Base-by-base conservation (phyloP, 2,797 vertebrate genomes). In the Rhodeus uyekii region DNA sequence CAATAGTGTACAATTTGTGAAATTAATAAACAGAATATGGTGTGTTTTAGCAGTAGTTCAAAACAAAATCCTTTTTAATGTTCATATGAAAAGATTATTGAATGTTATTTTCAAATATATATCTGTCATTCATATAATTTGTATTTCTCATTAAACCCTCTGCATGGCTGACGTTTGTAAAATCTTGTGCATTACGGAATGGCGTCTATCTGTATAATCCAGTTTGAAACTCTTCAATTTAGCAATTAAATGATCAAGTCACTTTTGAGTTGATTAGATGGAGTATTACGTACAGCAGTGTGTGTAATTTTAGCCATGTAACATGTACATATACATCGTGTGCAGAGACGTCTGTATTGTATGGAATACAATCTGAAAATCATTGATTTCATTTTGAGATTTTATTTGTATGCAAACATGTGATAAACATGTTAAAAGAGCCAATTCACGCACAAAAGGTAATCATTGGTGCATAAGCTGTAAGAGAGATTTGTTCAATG, bases 201-300 rank as follows among this genome's bases (percentile, higher is more conserved):
- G 19, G 32, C 48, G 46, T 76, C 38, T 68, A 61, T 82, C 73
- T 69, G 50, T 38, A 46, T 48, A 78, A 78, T 68, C 32, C 24
- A 73, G 27, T 72, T 60, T 53, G 14, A 76, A 8, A 29, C 38
- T 76, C n/a, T 46, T 84, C 50, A 42, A 71, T 18, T 16, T 72
- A 77, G 48, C 74, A 78, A 85, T 85, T 85, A 67, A 39, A 63
- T 67, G 10, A 72, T 73, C 78, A 29, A 53, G 44, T 53, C 65
- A 77, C 64, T 42, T 65, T 32, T 55, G 8, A 29, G 22, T 78
- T 72, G 46, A 84, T 61, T 75, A 76, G 50, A 46, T 55, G 16
- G 13, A 55, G 48, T 61, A 39, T 84, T 65, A 65, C 13, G 1
- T 27, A 36, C 55, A 78, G 29, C 13, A 61, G 5, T 24, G 27